Conservation (phyloP, 2,797 vertebrate genomes). For the Arnoldichthys spilopterus region DNA sequence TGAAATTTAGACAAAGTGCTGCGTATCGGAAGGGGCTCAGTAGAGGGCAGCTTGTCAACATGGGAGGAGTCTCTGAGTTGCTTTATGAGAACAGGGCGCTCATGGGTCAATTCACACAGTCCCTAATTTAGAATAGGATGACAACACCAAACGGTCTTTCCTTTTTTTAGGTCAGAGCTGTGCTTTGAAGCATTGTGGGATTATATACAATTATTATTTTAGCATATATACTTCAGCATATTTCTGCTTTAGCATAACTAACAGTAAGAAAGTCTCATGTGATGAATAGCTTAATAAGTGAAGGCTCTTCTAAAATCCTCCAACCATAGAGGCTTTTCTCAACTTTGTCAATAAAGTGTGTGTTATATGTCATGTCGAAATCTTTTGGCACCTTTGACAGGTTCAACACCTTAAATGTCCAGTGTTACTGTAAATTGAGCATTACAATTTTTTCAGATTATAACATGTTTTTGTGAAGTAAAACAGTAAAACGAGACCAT, state of each 20-base stretch:
- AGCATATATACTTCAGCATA: neutral
- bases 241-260: too few relatives aligned
- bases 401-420: too few relatives aligned
- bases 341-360: neutral
- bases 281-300: neutral
- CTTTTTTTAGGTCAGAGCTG: neutral
- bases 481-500: neutral
- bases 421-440: neutral
- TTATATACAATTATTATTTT: neutral
- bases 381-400: neutral
- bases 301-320: neutral
- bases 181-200: neutral
- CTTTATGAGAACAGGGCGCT: neutral
- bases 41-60: constrained; percentile 24
- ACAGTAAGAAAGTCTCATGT: neutral
- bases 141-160: neutral
- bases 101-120: neutral
- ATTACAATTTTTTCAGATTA: neutral
- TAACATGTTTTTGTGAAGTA: neutral
- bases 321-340: neutral
- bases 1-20: constrained; percentile 10
- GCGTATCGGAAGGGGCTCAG: constrained; percentile 24
- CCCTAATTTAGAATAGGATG: neutral
- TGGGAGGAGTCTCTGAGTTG: constrained; percentile 16
- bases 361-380: neutral